Percentiles rank a stretch among this genome's conserved stretches.
These are phyloP conservation scores for Tolmerus cingulatus DNA, from an alignment of 2,888 invertebrate genomes.

Conservation along the genomic window DNA sequence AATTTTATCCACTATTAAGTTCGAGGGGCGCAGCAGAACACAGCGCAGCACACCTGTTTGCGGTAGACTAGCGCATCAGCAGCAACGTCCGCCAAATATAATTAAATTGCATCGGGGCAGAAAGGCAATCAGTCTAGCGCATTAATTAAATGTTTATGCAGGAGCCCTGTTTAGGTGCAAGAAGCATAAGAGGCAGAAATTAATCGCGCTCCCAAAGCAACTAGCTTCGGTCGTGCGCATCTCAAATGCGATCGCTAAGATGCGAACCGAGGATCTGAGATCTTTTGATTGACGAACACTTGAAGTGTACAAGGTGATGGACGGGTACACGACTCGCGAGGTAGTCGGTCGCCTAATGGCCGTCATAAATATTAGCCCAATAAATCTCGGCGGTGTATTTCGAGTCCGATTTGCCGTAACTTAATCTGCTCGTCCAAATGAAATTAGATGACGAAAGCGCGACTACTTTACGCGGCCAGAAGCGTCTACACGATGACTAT, in stretches of 20 bases:
- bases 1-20: conserved; percentile 29
- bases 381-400: conserved; percentile 25
- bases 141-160: conserved; percentile 39
- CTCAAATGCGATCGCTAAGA: conserved; percentile 4
- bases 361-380: conserved; percentile 34
- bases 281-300: conserved; percentile 33
- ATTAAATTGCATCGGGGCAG: conserved; percentile 39
- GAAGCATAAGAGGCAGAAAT: conserved; percentile 23
- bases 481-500: not conserved
- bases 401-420: not conserved
- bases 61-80: not conserved
- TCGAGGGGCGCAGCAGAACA: not conserved
- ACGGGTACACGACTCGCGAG: not conserved
- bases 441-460: not conserved
- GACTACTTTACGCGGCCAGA: not conserved
- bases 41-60: conserved; percentile 22
- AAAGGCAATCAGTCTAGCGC: conserved; percentile 39
- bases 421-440: conserved; percentile 21
- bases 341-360: conserved; percentile 29
- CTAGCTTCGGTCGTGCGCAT: not conserved
- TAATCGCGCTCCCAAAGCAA: conserved; percentile 10
- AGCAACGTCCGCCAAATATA: conserved; percentile 12
- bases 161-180: conserved; percentile 6
- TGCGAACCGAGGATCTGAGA: not conserved
- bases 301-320: conserved; percentile 6